These are phyloP conservation scores for Wiebesia pumilae DNA, from an alignment of 1,140 invertebrate species.

Conservation along the genomic window DNA sequence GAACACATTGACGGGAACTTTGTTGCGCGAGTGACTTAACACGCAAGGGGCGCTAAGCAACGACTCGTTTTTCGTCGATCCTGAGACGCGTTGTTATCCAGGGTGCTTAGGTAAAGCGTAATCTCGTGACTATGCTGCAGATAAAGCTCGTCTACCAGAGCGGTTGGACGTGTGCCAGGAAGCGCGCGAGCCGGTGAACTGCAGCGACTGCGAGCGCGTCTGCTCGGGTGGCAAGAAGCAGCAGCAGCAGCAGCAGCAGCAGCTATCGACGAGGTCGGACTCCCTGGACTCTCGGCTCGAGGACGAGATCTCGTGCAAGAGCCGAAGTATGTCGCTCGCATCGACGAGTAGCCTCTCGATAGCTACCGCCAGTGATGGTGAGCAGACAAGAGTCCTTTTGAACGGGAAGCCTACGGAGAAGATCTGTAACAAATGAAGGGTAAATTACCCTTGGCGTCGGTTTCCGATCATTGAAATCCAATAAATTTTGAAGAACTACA, in stretches of 20 bases:
- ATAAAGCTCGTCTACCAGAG: constrained; percentile 55
- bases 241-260: no score
- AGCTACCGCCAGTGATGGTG: constrained; percentile 58
- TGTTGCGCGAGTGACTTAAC: no score
- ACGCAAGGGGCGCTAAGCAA: no score
- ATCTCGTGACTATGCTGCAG: neutral
- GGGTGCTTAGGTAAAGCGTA: neutral
- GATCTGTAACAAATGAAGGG: neutral
- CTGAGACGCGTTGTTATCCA: no score
- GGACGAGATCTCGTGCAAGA: constrained; percentile 57
- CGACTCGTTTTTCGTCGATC: no score
- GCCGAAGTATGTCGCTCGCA: constrained; percentile 71
- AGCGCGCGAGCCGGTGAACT: constrained; percentile 69
- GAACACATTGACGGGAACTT: no score
- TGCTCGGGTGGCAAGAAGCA: constrained; percentile 65
- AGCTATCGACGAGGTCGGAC: neutral
- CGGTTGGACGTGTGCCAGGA: constrained; percentile 70
- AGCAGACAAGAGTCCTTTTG: neutral
- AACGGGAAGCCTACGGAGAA: neutral
- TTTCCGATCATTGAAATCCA: no score
- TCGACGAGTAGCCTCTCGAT: constrained; percentile 71
- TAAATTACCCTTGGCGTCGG: no score
- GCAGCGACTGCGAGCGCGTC: constrained; percentile 70
- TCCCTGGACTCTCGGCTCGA: neutral
- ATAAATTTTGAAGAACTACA: no score